Base-by-base conservation (phyloP, 2,797 vertebrate species). In the Gymnocypris eckloni region DNA sequence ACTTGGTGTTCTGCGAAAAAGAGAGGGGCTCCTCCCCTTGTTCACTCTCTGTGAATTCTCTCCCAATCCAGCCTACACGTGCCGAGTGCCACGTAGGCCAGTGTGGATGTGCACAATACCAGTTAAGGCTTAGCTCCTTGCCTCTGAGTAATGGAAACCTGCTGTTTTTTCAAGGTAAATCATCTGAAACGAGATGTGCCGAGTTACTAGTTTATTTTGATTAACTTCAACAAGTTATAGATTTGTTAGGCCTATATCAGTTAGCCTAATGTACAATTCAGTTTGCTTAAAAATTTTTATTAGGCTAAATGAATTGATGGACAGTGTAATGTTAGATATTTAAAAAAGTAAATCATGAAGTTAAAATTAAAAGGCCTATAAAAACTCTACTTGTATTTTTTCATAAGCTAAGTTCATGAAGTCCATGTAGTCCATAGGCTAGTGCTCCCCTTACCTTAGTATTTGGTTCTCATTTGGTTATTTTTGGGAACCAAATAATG, bases 51-150 rank as follows among this genome's bases (percentile, higher is more conserved):
- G 39, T 87, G 81, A 79, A 73, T 85, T 84, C 83, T 61, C 61
- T 80, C 80, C 79, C 48, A 66, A 81, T 73, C 33, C 89, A 89
- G 90, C 77, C 89, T 82, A 91, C 86, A 91, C 91, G 89, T 93
- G 93, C 92, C 87, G 90, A 94, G 85, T 95, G 95, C 95, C 95
- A 96, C 95, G 95, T 96, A 95, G 94, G 91, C 94, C 91, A 87
- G 83, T 90, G 87, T 89, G 84, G 89, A 87, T 90, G 88, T 91
- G 89, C 86, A 88, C 73, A 78, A 84, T 75, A 82, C 70, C 79
- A 85, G 82, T 81, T 75, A 72, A 64, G 81, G 88, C 88, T 90
- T 88, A 73, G 83, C 83, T 92, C 52, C 78, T 64, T 88, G 81
- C 80, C 69, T 89, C 84, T 91, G 87, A 91, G 92, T 91, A 94